Conservation (phyloP, 1,140 invertebrate genomes). For the Heliconius hewitsoni region DNA sequence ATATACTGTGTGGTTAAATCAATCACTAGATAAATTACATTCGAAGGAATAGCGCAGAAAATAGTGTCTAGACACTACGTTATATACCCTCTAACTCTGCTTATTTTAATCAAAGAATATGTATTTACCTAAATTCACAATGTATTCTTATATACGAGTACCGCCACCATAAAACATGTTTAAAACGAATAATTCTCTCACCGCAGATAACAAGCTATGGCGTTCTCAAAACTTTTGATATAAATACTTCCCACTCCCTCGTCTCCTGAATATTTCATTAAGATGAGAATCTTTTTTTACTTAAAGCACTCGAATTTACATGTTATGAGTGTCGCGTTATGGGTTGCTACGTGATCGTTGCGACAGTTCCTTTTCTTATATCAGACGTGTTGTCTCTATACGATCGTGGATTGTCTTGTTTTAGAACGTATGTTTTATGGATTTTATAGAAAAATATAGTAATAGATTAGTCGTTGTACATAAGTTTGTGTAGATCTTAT, state of each 20-base stretch:
- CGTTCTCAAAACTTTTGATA: conserved; percentile 48
- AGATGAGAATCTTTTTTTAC: conserved; percentile 53
- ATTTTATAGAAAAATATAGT: too few species aligned
- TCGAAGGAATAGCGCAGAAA: too few species aligned
- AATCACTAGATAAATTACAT: too few species aligned
- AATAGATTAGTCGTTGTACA: too few species aligned
- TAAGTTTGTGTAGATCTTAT: too few species aligned
- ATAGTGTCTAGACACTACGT: too few species aligned
- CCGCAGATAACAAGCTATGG: conserved; percentile 12
- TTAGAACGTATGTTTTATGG: neutral
- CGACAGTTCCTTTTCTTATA: conserved; percentile 23
- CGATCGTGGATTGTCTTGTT: neutral
- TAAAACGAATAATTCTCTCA: neutral
- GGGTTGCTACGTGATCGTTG: conserved; percentile 36
- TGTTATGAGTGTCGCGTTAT: conserved; percentile 53
- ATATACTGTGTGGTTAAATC: too few species aligned
- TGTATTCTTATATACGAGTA: neutral
- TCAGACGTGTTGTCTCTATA: conserved; percentile 4
- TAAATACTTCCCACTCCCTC: conserved; percentile 15
- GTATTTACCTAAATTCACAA: neutral
- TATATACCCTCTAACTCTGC: too few species aligned
- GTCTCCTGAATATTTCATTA: conserved; percentile 67
- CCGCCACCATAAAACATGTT: neutral
- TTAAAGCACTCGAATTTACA: conserved; percentile 58
- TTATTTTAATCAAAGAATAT: neutral